Evolutionary conservation across 2,113 vertebrate species (phyloP).

Genomic region (Pelobates fuscus): DNA sequence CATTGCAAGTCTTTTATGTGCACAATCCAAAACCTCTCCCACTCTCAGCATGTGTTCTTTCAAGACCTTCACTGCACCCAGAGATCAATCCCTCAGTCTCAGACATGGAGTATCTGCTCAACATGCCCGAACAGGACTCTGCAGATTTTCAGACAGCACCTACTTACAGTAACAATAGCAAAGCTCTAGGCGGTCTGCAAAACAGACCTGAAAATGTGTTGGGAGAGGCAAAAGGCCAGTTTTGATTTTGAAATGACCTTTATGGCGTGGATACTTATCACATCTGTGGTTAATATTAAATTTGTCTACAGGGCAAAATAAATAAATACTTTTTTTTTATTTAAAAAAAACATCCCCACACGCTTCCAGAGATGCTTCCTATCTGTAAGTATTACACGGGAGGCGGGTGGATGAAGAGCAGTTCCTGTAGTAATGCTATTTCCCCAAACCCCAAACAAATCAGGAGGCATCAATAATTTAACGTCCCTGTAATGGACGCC

Average conservation of each 20-base stretch:
- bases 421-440: conserved; percentile 64
- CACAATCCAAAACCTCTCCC: not conserved
- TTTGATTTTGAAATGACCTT: conserved; percentile 13
- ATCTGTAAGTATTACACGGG: conserved; percentile 40
- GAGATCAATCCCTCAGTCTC: not conserved
- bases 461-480: conserved; percentile 72
- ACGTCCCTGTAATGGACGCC: conserved; percentile 70
- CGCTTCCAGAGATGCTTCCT: conserved; percentile 59
- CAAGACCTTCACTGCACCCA: not conserved
- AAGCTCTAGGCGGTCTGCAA: not conserved
- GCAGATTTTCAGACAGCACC: too few relatives aligned
- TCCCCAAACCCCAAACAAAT: conserved; percentile 70
- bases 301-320: conserved; percentile 40
- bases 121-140: conserved; percentile 28
- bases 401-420: not conserved
- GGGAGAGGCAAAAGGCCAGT: not conserved
- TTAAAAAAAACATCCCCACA: conserved; percentile 61
- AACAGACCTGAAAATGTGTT: not conserved
- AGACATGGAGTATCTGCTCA: not conserved
- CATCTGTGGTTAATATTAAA: conserved; percentile 27
- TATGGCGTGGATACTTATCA: not conserved
- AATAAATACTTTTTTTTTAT: not conserved
- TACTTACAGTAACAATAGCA: too few relatives aligned
- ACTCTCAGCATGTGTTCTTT: not conserved
- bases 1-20: too few relatives aligned